phyloP scores from a whole-genome alignment of 2,888 invertebrate species.

The Cancer borealis region DNA sequence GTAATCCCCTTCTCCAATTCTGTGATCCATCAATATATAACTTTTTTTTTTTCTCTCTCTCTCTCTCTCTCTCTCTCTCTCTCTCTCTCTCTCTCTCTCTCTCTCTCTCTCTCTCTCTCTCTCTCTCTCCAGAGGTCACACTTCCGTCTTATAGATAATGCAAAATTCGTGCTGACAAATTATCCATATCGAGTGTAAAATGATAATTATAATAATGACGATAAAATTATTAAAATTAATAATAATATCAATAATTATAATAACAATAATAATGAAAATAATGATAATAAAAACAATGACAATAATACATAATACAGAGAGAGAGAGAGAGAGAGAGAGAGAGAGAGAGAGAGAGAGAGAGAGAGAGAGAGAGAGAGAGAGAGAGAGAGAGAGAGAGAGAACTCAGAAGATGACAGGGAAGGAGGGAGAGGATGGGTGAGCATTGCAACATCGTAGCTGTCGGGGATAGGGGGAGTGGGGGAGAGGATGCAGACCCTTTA shows the following conservation, averaged over 20 bases:
- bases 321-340: not conserved
- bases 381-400: not conserved
- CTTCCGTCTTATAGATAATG: not conserved
- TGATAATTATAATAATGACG: not conserved
- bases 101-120: not conserved
- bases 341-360: not conserved
- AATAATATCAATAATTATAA: not conserved
- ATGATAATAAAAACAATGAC: not conserved
- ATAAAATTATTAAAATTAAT: not conserved
- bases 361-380: constrained; percentile 2
- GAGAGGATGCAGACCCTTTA: constrained; percentile 35
- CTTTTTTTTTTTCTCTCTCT: not conserved
- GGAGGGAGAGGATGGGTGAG: not conserved
- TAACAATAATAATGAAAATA: not conserved
- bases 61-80: constrained; percentile 21
- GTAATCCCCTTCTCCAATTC: not conserved
- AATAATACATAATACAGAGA: not conserved
- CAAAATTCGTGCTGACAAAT: not conserved
- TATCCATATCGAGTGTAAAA: not conserved
- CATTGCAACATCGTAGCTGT: not conserved
- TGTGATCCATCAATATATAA: constrained; percentile 15
- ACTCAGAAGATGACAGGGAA: not conserved
- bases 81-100: constrained; percentile 34
- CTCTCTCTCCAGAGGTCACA: not conserved
- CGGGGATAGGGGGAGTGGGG: not conserved